Evolutionary conservation across 2,797 vertebrate species (phyloP), one percentile per base, ranked within the genome.

Genomic region (Loris lydekkerianus): DNA sequence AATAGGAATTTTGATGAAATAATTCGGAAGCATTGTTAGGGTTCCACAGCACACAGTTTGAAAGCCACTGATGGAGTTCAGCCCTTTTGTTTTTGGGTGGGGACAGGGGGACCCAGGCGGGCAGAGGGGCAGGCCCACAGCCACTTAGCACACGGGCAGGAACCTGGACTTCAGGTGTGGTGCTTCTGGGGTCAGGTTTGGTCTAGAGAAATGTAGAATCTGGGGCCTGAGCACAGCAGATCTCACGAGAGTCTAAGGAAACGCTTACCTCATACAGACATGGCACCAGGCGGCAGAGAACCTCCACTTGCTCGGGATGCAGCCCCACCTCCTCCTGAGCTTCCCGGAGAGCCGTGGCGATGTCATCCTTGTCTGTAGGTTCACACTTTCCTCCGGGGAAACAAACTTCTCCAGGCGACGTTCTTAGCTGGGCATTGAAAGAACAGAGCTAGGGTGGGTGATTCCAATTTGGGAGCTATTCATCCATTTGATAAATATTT

Each of bases 361-460:
- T 97, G 20, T 99, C 99, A 87, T 99, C 98, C 49, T 1, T 77
- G 92, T 99, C 99, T 1, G 31, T 14, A 5, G 98, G 98, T 49
- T 99, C 99, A 7, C 97, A 96, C 98, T 99, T 99, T 25, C 99
- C 99, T 46, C 99, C 99, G 0, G 99, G 99, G 97, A 99, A 99
- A 96, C 99, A 99, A 91, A 99, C 99, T 84, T 99, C 98, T 8
- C 99, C 99, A 0, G 99, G 99, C 18, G 98, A 98, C 89, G 98
- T 98, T 98, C 98, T 99, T 91, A 99, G 98, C 99, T 99, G 93
- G 25, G 95, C 90, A 91, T 40, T 29, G 92, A 96, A 97, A 46
- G 31, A 90, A 82, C 29, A 96, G 8, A 82, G 31, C 29, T 40
- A n/a, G 53, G 31, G 53, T 49, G 75, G 7, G 3, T 1, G 75